Evolutionary conservation across 2,113 vertebrate species (phyloP).

Genomic region (Propithecus coquereli): DNA sequence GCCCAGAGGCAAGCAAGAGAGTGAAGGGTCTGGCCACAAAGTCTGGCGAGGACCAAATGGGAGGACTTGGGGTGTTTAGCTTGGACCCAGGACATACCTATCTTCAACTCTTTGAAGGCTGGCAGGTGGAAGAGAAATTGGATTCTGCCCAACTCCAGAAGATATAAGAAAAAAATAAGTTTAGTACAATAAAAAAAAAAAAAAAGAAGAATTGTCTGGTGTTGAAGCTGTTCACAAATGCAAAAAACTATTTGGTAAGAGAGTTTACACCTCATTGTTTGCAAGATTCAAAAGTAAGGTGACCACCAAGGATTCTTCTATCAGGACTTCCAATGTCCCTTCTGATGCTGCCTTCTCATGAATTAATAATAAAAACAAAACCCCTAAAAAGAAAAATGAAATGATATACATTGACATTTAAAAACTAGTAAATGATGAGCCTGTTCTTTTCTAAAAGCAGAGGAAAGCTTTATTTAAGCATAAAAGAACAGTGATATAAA

Average conservation of each 20-base stretch:
- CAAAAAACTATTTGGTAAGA: not conserved
- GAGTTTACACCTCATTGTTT: not conserved
- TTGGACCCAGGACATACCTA: not conserved
- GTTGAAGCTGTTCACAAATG: not conserved
- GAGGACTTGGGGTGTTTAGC: fast-evolving
- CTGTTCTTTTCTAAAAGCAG: not conserved
- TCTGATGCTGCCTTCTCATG: not conserved
- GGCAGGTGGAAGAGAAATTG: not conserved
- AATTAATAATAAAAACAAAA: not conserved
- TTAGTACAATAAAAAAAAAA: not conserved
- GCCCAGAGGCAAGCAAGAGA: not conserved
- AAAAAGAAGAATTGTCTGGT: not conserved
- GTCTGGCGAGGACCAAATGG: not conserved
- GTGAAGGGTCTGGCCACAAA: not conserved
- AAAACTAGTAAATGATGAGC: not conserved
- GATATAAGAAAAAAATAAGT: not conserved
- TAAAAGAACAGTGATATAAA: not conserved
- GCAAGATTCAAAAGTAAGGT: not conserved
- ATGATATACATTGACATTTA: not conserved
- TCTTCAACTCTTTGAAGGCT: not conserved
- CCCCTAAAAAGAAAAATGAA: not conserved
- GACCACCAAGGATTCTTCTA: not conserved
- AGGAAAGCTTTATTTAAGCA: not conserved
- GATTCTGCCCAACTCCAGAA: not conserved
- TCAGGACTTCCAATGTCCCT: not conserved